Evolutionary conservation across 2,797 vertebrate species (phyloP).

Genomic region (Epinephelus awoara): DNA sequence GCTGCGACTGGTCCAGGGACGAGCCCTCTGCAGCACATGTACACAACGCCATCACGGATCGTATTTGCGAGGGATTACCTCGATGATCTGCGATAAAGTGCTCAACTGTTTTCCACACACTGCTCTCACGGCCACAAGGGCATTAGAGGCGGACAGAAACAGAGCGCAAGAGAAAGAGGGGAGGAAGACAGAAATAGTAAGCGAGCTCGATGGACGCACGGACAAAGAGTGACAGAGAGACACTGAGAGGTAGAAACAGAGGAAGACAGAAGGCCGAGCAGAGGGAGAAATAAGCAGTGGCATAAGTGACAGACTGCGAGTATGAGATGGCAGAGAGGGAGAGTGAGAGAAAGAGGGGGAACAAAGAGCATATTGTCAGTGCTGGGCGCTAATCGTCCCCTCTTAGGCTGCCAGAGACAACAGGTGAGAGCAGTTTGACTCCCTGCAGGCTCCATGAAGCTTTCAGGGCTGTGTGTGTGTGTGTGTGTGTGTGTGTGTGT

Average conservation of each 20-base stretch:
- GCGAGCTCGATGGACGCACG: constrained; percentile 52
- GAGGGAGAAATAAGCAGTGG: constrained; percentile 63
- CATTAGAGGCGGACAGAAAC: constrained; percentile 66
- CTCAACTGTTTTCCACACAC: constrained; percentile 82
- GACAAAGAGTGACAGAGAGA: constrained; percentile 68
- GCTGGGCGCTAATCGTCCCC: constrained; percentile 83
- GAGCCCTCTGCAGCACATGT: constrained; percentile 58
- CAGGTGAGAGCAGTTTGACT: constrained; percentile 89
- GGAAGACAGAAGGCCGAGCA: constrained; percentile 59
- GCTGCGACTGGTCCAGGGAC: constrained; percentile 26
- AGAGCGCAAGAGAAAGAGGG: constrained; percentile 38
- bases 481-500: constrained; percentile 38
- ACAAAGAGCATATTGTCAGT: constrained; percentile 86
- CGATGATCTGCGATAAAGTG: constrained; percentile 79
- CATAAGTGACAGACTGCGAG: constrained; percentile 75
- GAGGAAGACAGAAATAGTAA: constrained; percentile 72
- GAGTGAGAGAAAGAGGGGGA: constrained; percentile 67
- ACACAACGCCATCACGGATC: constrained; percentile 52
- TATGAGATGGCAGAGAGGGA: constrained; percentile 72
- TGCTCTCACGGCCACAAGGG: constrained; percentile 72
- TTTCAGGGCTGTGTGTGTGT: constrained; percentile 62
- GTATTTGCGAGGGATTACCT: constrained; percentile 80
- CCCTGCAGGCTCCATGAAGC: constrained; percentile 83
- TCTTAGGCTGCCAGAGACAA: constrained; percentile 86
- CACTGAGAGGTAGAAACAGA: constrained; percentile 62